Evolutionary conservation across 2,113 vertebrate species (phyloP), one percentile per base, ranked within the genome.

Genomic region (Trichomycterus rosablanca): DNA sequence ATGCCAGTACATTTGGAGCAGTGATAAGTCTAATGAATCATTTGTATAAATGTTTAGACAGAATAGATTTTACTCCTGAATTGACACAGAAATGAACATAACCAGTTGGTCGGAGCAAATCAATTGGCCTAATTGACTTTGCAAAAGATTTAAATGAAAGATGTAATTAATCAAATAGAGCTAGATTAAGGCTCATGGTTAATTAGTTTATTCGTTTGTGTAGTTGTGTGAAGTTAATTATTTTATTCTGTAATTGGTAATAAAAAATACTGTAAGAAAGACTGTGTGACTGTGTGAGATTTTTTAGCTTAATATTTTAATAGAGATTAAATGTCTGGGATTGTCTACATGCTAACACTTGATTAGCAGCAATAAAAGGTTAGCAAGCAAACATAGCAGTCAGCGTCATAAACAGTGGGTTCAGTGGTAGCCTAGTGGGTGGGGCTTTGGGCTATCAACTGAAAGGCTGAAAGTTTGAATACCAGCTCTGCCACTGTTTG

Each of bases 21-120:
- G 78, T 72, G 74, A 74, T 74, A 24, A 76, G 79, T 88, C 81
- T 78, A 86, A 87, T 87, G 79, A 88, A 84, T 85, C 82, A 84
- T 84, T 87, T 85, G 83, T 86, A 81, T 81, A 37, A 63, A 74
- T 78, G 65, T 69, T 84, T 83, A n/a, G 14, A 82, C 54, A 85
- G 86, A 84, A 86, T 79, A 85, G n/a, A 88, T 87, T 81, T 84
- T 54, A 70, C 66, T 79, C 73, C 78, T 84, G 83, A 84, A 81
- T 66, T 73, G 78, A 76, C 75, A 83, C 82, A 81, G 77, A 76
- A 83, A 77, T 84, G 80, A 75, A 86, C 81, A 72, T 67, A 56
- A 39, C 73, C 75, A 84, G 83, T 84, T 76, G 79, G 69, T 68
- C 70, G n/a, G 69, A 74, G 74, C 81, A 73, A 77, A 70, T 77